phyloP scores from a whole-genome alignment of 2,113 vertebrate species.

The Erythrocebus patas region DNA sequence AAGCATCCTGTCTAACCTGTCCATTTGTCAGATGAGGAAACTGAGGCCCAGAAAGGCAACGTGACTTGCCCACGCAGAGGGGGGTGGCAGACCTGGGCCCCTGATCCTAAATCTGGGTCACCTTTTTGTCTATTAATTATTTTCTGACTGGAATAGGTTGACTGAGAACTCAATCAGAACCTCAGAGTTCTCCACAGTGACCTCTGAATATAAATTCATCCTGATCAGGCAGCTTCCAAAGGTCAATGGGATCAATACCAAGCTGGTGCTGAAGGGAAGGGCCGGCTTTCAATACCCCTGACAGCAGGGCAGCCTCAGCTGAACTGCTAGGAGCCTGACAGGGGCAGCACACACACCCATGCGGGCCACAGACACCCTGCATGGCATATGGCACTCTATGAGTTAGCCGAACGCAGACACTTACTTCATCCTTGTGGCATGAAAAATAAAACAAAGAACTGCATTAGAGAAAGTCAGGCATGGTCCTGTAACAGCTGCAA shows the following conservation, averaged over 20 bases:
- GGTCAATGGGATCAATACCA: fast-evolving
- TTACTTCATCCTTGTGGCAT: constrained; percentile 88
- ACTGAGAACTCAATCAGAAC: background rate
- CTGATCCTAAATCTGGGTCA: background rate
- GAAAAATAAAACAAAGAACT: constrained; percentile 75
- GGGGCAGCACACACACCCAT: fast-evolving
- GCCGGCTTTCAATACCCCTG: fast-evolving
- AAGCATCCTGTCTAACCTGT: background rate
- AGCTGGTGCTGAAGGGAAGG: fast-evolving
- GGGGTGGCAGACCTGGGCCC: background rate
- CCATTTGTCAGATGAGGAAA: background rate
- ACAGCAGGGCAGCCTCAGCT: fast-evolving
- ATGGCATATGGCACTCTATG: background rate
- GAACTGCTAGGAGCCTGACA: background rate
- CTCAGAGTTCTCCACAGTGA: background rate
- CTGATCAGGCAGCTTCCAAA: background rate
- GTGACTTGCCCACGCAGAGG: background rate
- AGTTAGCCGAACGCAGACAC: constrained; percentile 60
- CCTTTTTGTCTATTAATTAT: background rate
- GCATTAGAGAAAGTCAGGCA: constrained; percentile 69
- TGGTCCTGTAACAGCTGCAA: fast-evolving
- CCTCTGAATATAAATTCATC: background rate
- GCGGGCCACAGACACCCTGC: background rate
- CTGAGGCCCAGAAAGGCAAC: background rate
- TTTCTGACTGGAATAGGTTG: background rate